These are phyloP conservation scores for Lutjanus campechanus DNA, from an alignment of 2,797 vertebrate genomes.

Conservation along the genomic window DNA sequence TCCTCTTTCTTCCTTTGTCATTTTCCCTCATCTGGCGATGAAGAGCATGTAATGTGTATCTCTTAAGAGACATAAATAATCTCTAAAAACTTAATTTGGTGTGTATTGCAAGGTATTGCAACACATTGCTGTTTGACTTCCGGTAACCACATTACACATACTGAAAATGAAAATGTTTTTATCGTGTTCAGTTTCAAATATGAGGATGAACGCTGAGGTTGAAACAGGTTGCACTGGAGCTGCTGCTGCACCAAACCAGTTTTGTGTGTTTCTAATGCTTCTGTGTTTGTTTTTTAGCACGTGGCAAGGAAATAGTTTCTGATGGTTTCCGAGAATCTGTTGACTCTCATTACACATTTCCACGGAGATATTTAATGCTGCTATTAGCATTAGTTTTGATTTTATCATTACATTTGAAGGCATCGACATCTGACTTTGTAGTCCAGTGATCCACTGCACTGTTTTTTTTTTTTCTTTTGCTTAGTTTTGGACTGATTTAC, in stretches of 20 bases:
- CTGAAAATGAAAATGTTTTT: background rate
- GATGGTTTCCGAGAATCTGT: background rate
- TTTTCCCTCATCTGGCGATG: too few relatives aligned
- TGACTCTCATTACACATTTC: background rate
- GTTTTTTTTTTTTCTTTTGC: too few relatives aligned
- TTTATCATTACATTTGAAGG: background rate
- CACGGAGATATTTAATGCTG: background rate
- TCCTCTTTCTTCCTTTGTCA: too few relatives aligned
- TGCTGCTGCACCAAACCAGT: constrained; percentile 6
- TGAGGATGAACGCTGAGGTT: too few relatives aligned
- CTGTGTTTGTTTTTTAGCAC: background rate
- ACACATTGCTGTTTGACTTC: too few relatives aligned
- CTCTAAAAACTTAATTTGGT: too few relatives aligned
- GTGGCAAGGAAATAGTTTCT: background rate
- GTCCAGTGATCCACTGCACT: background rate
- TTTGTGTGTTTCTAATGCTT: background rate
- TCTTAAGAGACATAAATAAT: too few relatives aligned
- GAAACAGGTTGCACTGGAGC: background rate
- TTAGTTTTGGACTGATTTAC: too few relatives aligned
- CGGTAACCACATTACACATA: too few relatives aligned
- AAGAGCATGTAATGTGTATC: too few relatives aligned
- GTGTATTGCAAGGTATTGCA: too few relatives aligned
- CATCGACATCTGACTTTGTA: background rate
- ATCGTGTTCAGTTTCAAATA: too few relatives aligned
- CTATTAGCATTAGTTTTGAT: background rate